Conservation (phyloP, 2,797 vertebrate species). For the Pangasius mekongensis region DNA sequence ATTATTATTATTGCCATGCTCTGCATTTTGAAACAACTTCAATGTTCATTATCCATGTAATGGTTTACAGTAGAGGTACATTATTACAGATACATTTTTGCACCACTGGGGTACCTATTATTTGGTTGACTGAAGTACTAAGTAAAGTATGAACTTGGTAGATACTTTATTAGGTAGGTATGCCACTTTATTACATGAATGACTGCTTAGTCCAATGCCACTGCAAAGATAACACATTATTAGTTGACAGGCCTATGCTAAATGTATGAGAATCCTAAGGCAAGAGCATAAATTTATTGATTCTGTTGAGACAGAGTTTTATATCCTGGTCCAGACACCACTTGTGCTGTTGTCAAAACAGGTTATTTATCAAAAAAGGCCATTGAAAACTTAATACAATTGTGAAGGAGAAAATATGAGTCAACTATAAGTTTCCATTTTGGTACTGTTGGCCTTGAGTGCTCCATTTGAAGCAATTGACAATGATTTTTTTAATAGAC, state of each 20-base stretch:
- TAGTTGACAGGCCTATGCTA: constrained; percentile 5
- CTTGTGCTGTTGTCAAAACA: neutral
- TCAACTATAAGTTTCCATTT: neutral
- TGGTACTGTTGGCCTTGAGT: neutral
- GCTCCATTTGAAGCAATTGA: neutral
- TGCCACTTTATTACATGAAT: neutral
- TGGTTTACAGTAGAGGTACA: neutral
- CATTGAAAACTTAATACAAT: neutral
- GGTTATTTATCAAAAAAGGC: neutral
- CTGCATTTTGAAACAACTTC: constrained; percentile 3
- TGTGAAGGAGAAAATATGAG: neutral
- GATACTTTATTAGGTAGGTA: neutral
- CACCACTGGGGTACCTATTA: neutral
- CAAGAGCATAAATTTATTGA: neutral
- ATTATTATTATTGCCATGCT: neutral
- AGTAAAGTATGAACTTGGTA: neutral
- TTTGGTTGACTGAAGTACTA: neutral
- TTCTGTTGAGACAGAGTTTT: neutral
- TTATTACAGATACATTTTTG: neutral
- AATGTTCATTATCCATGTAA: constrained; percentile 15
- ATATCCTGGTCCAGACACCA: neutral
- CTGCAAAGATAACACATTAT: neutral
- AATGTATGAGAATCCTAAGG: neutral
- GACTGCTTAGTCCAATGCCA: neutral
- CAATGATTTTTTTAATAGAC: neutral